phyloP scores from a whole-genome alignment of 2,888 invertebrate genomes.

The Aspidiotus destructor region DNA sequence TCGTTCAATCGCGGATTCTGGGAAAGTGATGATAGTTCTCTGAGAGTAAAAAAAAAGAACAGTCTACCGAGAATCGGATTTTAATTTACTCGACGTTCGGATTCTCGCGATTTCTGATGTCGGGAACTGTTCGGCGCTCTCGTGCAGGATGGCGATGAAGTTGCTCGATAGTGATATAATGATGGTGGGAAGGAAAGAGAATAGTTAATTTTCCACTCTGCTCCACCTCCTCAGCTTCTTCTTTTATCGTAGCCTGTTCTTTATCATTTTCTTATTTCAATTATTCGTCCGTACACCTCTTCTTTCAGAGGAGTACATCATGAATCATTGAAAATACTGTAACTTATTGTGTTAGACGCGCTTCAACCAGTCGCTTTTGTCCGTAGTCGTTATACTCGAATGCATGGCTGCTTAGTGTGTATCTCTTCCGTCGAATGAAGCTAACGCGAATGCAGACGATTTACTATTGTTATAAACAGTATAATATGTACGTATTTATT shows the following conservation, averaged over 20 bases:
- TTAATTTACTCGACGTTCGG: too few species aligned
- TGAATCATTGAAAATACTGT: slow-evolving; percentile 4
- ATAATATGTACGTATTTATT: too few species aligned
- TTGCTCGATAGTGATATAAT: too few species aligned
- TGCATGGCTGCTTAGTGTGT: neutral
- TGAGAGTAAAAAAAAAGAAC: too few species aligned
- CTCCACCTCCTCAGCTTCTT: neutral
- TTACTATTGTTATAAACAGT: neutral
- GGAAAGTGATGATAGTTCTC: too few species aligned
- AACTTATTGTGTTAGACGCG: neutral
- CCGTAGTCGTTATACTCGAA: neutral
- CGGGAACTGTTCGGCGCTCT: too few species aligned
- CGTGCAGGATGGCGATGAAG: too few species aligned
- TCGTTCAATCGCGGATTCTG: too few species aligned
- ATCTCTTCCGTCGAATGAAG: neutral
- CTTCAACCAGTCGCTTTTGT: neutral
- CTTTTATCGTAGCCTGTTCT: neutral
- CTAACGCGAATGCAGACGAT: neutral
- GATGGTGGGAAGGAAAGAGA: too few species aligned
- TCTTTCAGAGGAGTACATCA: neutral
- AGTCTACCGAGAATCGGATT: too few species aligned
- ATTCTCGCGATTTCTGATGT: too few species aligned
- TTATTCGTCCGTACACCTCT: neutral
- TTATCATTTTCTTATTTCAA: neutral
- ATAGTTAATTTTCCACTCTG: too few species aligned